phyloP scores from a whole-genome alignment of 2,797 vertebrate species.

The Aphelocoma californica region DNA sequence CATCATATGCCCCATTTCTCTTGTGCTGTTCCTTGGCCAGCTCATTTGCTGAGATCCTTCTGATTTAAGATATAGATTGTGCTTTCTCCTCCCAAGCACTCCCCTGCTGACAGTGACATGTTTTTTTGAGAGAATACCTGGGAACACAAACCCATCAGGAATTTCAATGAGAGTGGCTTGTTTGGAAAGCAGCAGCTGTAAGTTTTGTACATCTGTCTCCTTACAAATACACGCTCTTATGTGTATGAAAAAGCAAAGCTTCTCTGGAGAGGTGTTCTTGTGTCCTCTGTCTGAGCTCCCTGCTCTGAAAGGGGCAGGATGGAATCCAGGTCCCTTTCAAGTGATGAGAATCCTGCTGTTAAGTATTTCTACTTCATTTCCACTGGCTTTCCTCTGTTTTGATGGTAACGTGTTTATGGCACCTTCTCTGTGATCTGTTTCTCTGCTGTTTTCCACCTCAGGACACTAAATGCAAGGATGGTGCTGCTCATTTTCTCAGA shows the following conservation, averaged over 20 bases:
- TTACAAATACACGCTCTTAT: rapidly evolving
- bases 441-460: neutral
- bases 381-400: neutral
- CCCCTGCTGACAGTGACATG: neutral
- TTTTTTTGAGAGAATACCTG: neutral
- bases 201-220: neutral
- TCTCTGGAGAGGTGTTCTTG: neutral
- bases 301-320: neutral
- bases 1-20: constrained; percentile 3
- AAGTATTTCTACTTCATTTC: neutral
- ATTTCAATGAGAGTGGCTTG: neutral
- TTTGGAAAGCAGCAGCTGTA: neutral
- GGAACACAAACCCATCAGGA: constrained; percentile 13
- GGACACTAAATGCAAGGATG: neutral
- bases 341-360: neutral
- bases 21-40: neutral
- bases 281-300: neutral
- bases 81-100: constrained; percentile 20
- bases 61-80: constrained; percentile 33
- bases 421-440: neutral
- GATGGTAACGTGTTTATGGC: neutral
- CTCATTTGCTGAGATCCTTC: constrained; percentile 3
- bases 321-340: neutral
- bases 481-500: neutral
- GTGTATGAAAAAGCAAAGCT: neutral